A percentile compares a stretch with the other conserved stretches of the same genome.
Conservation (phyloP, 2,797 vertebrate species). For the Chelon auratus region DNA sequence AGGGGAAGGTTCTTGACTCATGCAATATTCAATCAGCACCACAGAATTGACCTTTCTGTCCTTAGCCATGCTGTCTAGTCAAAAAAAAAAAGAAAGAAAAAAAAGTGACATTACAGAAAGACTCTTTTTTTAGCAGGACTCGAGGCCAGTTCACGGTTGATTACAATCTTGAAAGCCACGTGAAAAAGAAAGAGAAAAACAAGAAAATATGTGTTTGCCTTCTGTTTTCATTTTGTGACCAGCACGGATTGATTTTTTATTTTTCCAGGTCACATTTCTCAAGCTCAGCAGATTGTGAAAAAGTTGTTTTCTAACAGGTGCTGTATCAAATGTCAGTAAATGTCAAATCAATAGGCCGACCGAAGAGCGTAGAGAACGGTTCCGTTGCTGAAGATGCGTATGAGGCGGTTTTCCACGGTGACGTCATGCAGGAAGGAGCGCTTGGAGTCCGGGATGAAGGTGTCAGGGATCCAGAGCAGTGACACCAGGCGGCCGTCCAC, state of each 20-base stretch:
- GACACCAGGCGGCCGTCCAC: slow-evolving; percentile 92
- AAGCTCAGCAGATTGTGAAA: not conserved
- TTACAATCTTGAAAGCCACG: slow-evolving; percentile 16
- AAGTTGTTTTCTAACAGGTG: not conserved
- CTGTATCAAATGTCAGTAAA: slow-evolving; percentile 17
- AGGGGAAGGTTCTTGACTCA: slow-evolving; percentile 6
- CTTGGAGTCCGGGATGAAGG: slow-evolving; percentile 95
- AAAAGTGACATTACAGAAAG: slow-evolving; percentile 9
- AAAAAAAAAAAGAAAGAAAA: slow-evolving; percentile 32
- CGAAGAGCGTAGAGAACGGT: slow-evolving; percentile 92
- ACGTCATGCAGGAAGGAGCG: slow-evolving; percentile 94
- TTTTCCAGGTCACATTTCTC: not conserved
- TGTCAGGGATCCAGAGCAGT: slow-evolving; percentile 93
- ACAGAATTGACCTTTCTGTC: slow-evolving; percentile 9
- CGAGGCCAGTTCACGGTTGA: slow-evolving; percentile 15
- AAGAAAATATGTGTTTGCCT: not conserved
- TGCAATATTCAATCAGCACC: not conserved
- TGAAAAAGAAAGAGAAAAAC: not conserved
- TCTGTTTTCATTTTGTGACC: not conserved
- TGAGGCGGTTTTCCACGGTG: slow-evolving; percentile 94
- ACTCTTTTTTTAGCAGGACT: slow-evolving; percentile 7
- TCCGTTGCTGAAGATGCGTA: slow-evolving; percentile 94
- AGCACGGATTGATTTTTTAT: not conserved
- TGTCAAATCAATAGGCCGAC: slow-evolving; percentile 65
- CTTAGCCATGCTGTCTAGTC: slow-evolving; percentile 14